These are phyloP conservation scores for Gastracanthus pulcherrimus DNA, from an alignment of 2,888 invertebrate genomes.

Conservation along the genomic window DNA sequence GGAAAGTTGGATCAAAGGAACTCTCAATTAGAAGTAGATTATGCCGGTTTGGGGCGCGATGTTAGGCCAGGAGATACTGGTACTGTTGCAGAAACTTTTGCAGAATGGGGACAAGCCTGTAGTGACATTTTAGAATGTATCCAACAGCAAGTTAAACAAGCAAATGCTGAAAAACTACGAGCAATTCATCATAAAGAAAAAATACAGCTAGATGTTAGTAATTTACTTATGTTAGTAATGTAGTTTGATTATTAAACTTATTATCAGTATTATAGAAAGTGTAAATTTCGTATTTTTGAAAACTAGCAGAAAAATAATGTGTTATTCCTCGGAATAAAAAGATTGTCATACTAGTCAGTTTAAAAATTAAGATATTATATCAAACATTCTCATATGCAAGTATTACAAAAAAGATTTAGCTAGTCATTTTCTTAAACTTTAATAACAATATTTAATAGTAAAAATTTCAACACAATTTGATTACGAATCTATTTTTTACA, in stretches of 20 bases:
- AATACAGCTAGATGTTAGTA: conserved; percentile 90
- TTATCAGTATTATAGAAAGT: conserved; percentile 20
- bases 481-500: too few species aligned
- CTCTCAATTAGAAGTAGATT: conserved; percentile 95
- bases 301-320: too few species aligned
- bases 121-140: conserved; percentile 93
- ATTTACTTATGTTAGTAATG: conserved; percentile 21
- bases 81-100: conserved; percentile 88
- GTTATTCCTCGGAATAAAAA: too few species aligned
- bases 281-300: conserved; percentile 17
- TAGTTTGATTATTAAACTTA: conserved; percentile 20
- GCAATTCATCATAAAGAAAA: conserved; percentile 88
- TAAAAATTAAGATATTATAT: too few species aligned
- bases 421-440: background rate
- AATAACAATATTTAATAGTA: background rate
- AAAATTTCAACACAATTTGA: too few species aligned
- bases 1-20: conserved; percentile 98
- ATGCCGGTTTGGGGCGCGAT: conserved; percentile 92
- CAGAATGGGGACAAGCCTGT: conserved; percentile 94
- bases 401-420: background rate
- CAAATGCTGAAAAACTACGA: conserved; percentile 91
- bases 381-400: too few species aligned
- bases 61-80: conserved; percentile 91
- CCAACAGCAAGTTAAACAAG: conserved; percentile 91
- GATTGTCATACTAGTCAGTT: too few species aligned